Conservation (phyloP, 1,140 invertebrate species). For the Dendrolimus punctatus region DNA sequence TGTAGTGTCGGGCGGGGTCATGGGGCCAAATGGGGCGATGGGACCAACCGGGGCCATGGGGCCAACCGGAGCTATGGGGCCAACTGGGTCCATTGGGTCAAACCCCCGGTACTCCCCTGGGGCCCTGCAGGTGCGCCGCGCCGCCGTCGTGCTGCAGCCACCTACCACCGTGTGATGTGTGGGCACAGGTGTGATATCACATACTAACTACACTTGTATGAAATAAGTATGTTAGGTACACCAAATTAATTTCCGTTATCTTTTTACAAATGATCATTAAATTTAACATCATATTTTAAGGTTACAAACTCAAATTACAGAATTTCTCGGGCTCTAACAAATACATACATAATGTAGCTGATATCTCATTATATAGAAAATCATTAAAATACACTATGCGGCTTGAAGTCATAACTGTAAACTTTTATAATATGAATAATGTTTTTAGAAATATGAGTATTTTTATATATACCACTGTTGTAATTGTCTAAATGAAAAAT, state of each 20-base stretch:
- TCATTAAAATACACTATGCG: too few relatives aligned
- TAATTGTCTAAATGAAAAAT: too few relatives aligned
- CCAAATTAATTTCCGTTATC: too few relatives aligned
- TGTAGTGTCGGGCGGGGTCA: neutral
- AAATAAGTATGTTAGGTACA: too few relatives aligned
- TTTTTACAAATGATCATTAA: too few relatives aligned
- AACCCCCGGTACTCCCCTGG: constrained; percentile 72
- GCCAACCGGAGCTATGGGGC: constrained; percentile 3
- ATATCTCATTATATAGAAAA: too few relatives aligned
- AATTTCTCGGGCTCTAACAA: too few relatives aligned
- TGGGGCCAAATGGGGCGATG: constrained; percentile 3
- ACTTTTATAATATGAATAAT: constrained; percentile 1
- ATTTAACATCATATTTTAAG: too few relatives aligned
- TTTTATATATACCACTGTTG: neutral
- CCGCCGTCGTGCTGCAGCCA: constrained; percentile 83
- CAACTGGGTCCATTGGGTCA: neutral
- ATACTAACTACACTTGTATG: constrained; percentile 17
- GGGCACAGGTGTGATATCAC: constrained; percentile 53
- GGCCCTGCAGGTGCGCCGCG: constrained; percentile 85
- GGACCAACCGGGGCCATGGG: neutral
- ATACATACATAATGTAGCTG: too few relatives aligned
- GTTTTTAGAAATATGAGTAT: neutral
- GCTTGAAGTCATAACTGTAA: neutral
- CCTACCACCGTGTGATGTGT: constrained; percentile 81
- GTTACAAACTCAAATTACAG: too few relatives aligned